Conservation (phyloP, 2,888 invertebrate species). For the Eristalis pertinax region DNA sequence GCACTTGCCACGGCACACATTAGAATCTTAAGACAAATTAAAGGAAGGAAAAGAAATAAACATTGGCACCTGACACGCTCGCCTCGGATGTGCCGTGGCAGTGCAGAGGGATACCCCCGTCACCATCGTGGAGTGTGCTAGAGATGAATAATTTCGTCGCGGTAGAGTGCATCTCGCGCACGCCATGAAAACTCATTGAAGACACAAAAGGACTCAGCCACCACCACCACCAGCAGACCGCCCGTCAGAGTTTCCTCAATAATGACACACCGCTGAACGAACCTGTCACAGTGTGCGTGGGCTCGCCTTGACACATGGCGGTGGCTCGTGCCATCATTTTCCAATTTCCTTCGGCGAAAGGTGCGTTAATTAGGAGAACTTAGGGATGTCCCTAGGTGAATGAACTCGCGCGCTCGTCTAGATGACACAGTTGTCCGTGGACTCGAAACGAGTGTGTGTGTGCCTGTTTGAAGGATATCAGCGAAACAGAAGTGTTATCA, state of each 20-base stretch:
- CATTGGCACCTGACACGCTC: conserved; percentile 60
- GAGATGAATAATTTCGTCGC: conserved; percentile 70
- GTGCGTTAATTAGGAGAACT: conserved; percentile 60
- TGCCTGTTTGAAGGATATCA: neutral
- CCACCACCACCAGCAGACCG: conserved; percentile 30
- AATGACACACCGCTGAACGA: neutral
- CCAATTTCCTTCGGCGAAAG: conserved; percentile 32
- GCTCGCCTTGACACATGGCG: conserved; percentile 35
- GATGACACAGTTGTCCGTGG: no score
- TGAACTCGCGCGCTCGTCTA: no score
- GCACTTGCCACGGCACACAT: conserved; percentile 41
- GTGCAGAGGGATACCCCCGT: conserved; percentile 17
- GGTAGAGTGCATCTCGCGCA: conserved; percentile 61
- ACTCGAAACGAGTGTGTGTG: no score
- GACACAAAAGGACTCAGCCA: conserved; percentile 12
- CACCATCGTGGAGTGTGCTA: conserved; percentile 62
- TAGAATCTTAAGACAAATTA: conserved; percentile 53
- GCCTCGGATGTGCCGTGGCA: conserved; percentile 48
- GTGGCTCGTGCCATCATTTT: conserved; percentile 68
- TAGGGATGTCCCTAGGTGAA: conserved; percentile 18
- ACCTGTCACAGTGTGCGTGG: conserved; percentile 2
- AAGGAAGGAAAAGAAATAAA: conserved; percentile 22
- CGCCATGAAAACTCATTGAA: conserved; percentile 35
- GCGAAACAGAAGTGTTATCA: conserved; percentile 35
- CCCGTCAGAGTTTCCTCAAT: conserved; percentile 42